Base-by-base conservation (phyloP, 2,113 vertebrate species). In the Parus major region DNA sequence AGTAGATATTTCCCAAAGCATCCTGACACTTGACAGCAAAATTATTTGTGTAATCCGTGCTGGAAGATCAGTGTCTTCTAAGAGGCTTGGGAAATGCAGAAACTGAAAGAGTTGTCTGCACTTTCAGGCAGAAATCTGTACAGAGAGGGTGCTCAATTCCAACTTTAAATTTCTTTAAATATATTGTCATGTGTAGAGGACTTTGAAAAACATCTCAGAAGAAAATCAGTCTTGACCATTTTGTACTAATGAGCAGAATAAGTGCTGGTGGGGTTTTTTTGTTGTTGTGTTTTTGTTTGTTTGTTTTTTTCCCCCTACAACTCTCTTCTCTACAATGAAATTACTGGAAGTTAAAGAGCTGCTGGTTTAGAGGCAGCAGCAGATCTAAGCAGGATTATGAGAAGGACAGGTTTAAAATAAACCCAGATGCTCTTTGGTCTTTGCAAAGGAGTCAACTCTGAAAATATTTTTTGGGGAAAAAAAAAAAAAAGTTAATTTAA, bases 251-350 rank as follows among this genome's bases (percentile, higher is more conserved):
- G 6, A 73, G 20, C 16, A 31, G 9, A 79, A 28, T 15, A 79
- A 65, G 4, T 53, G 35, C 5, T 60, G 42, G 42, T 46, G 31
- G 3, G 3, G 5, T 3, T 42, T 27, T 44, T 29, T 42, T 42
- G 42, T 42, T 42, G 41, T 42, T 42, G 42, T 42, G 42, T 42
- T 42, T 4, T 44, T 21, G 5, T 44, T 59, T 16, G 4, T 9
- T 35, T 23, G 10, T 25, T 27, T 5, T 35, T 31, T 1, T 6
- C 4, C 10, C 4, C 4, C 8, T 46, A 14, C 4, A 4, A 3
- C 19, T 2, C 2, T 12, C 2, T 27, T 17, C 2, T 3, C 3
- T 15, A 15, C 17, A 42, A 42, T 12, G 31, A 61, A 19, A 5
- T 46, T 83, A 41, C 64, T 61, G 29, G 20, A 88, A 88, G 25